These are phyloP conservation scores for Rhinogobius similis DNA, from an alignment of 2,113 vertebrate species.

Conservation along the genomic window DNA sequence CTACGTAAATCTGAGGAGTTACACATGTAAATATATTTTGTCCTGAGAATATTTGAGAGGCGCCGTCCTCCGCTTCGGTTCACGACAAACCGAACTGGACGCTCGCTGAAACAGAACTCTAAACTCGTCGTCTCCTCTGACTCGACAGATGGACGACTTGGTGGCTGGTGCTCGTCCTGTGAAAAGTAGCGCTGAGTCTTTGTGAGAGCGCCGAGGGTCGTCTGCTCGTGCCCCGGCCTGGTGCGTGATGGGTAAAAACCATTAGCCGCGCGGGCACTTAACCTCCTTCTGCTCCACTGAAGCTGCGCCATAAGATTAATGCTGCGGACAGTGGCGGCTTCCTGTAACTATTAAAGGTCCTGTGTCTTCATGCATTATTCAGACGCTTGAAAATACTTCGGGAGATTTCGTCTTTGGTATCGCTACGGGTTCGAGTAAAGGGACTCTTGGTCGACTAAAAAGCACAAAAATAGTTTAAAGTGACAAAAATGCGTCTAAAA, in stretches of 20 bases:
- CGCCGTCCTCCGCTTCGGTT: too few relatives aligned
- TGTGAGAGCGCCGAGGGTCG: constrained; percentile 6
- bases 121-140: neutral
- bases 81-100: too few relatives aligned
- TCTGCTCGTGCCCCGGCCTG: neutral
- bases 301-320: constrained; percentile 43
- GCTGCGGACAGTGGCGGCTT: constrained; percentile 18
- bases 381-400: neutral
- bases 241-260: constrained; percentile 30
- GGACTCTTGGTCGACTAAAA: too few relatives aligned
- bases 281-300: constrained; percentile 57
- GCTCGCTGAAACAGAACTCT: too few relatives aligned
- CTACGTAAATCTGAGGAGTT: too few relatives aligned
- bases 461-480: too few relatives aligned
- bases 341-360: constrained; percentile 19
- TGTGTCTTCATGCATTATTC: neutral
- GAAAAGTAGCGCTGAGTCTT: neutral
- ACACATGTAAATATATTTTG: too few relatives aligned
- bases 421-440: too few relatives aligned
- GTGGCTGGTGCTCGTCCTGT: neutral
- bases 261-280: constrained; percentile 56
- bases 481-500: too few relatives aligned
- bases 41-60: too few relatives aligned
- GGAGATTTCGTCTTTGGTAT: too few relatives aligned
- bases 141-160: neutral